Evolutionary conservation across 2,888 invertebrate genomes (phyloP).

Genomic region (Leistus spinibarbis): DNA sequence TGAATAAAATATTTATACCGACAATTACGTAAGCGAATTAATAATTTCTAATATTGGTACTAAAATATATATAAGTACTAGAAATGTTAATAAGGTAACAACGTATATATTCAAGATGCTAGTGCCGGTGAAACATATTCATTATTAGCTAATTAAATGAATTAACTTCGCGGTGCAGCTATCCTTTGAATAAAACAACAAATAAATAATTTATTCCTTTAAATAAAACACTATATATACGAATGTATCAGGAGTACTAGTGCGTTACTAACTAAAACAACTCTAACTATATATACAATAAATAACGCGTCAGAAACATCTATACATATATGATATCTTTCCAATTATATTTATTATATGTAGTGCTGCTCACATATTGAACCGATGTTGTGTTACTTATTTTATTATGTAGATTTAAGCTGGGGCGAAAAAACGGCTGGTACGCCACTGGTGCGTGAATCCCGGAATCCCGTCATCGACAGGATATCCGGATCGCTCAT

Average conservation of each 20-base stretch:
- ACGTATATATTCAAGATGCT: no score
- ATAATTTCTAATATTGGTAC: no score
- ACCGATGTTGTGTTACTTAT: not conserved
- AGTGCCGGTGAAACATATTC: no score
- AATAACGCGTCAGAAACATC: not conserved
- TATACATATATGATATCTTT: not conserved
- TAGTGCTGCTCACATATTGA: no score
- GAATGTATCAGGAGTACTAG: not conserved
- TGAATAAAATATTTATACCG: no score
- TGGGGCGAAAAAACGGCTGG: slow-evolving; percentile 3
- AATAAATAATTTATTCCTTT: not conserved
- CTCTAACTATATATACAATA: not conserved
- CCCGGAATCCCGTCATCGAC: slow-evolving; percentile 22
- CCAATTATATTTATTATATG: not conserved
- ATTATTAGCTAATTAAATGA: not conserved
- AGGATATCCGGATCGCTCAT: slow-evolving; percentile 22
- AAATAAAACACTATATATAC: not conserved
- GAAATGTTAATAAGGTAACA: no score
- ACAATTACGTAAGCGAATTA: no score
- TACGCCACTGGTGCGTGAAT: slow-evolving; percentile 28
- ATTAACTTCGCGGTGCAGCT: not conserved
- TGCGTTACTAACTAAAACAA: slow-evolving; percentile 9
- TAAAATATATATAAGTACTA: no score
- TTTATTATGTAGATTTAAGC: not conserved
- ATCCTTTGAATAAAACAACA: no score